Conservation (phyloP, 2,113 vertebrate species). For the Eptesicus fuscus region DNA sequence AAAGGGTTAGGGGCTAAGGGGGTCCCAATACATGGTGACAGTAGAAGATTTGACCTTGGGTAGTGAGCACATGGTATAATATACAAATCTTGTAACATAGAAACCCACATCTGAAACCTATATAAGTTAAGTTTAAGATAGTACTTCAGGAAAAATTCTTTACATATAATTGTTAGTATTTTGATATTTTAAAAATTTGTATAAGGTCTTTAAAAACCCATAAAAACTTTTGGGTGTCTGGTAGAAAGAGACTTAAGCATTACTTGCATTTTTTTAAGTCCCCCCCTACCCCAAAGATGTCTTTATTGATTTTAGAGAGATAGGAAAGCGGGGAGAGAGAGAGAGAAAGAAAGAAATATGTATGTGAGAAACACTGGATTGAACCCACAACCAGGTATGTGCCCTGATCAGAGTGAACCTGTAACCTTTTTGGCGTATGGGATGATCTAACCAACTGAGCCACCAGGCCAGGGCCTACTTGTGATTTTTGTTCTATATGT, state of each 20-base stretch:
- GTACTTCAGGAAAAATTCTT: not conserved
- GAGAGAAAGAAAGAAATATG: not conserved
- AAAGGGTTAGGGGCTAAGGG: no score
- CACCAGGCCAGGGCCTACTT: not conserved
- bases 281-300: not conserved
- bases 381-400: not conserved
- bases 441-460: not conserved
- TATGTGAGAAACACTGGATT: not conserved
- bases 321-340: not conserved
- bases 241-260: not conserved
- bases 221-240: not conserved
- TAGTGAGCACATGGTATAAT: no score
- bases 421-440: not conserved
- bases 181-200: not conserved
- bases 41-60: no score
- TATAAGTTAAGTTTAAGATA: slow-evolving; percentile 13
- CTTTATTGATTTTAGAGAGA: not conserved
- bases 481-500: not conserved
- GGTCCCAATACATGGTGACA: no score
- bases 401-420: not conserved
- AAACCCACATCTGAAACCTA: no score
- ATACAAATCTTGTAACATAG: no score
- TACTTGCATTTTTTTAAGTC: not conserved
- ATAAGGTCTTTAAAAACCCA: not conserved
- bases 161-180: not conserved